Evolutionary conservation across 2,888 invertebrate genomes (phyloP), one percentile per base, ranked within the genome.

Genomic region (Lasioglossum morio): DNA sequence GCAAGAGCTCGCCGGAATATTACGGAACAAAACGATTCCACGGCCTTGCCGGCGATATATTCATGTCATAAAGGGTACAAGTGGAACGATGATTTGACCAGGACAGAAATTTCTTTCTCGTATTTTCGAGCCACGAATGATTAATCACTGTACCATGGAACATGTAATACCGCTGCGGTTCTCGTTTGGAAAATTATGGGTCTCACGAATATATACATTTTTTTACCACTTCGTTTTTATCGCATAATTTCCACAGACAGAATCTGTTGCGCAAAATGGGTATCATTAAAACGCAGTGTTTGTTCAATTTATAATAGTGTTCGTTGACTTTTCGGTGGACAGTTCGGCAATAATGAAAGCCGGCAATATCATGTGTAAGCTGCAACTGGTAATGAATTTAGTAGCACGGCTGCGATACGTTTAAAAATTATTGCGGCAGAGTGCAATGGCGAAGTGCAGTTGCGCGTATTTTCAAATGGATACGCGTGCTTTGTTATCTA

Each of bases 41-140:
- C 63, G 80, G 53, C 77, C 82, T 82, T 77, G 79, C 53, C 63
- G 70, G 72, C 77, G 76, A 87, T 88, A 87, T 78, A 81, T 85
- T 75, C 82, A 81, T 43, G 84, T 74, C 70, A 73, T 48, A 88
- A 88, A 84, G 77, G 72, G 88, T 76, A 81, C 75, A 79, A 83
- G 79, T 74, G 77, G 82, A 79, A 79, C 76, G 79, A 79, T 72
- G 46, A 85, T 80, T 76, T 79, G 19, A 53, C 69, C 66, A 30
- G 34, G 27, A 60, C 63, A 63, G 69, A 79, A 82, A 74, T 82
- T 80, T 34, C 40, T n/a, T 37, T 16, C 16, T 27, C 16, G 57
- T 2, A 46, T 60, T 27, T 16, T 2, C 76, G 70, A 7, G 34
- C n/a, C 4, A 43, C 60, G 43, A 2, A n/a, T 72, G 70, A 72